Evolutionary conservation across 2,888 invertebrate species (phyloP), one percentile per base, ranked within the genome.

Genomic region (Cryptocephalus primarius): DNA sequence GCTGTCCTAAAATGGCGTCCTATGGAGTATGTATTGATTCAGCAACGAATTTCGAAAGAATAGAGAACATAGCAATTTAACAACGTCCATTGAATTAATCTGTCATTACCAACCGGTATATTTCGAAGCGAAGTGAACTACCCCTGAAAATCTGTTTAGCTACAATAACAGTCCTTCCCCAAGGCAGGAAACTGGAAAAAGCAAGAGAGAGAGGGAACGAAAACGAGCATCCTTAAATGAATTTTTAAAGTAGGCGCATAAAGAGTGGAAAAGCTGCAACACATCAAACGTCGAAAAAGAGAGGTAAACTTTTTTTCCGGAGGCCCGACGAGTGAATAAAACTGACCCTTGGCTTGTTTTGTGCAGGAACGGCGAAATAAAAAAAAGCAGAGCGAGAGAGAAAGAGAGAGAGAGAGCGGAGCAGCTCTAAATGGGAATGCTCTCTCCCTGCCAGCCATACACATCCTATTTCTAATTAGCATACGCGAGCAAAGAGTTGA

Each of bases 321-420:
- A 36, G 11, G 11, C 36, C 36, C 62, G 22, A 22, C 22, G 2
- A 22, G 22, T 22, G 22, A 22, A 22, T 22, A 22, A 58, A 62
- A 57, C 68, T 69, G 69, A 69, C 69, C 69, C 69, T 69, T 69
- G 67, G 65, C 66, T 65, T 67, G 66, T 66, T 67, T 65, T 64
- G 65, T 64, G 36, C 12, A 36, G 36, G 12, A 36, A 65, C 65
- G 60, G 61, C n/a, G 64, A 67, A 65, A 63, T 63, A 65, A 55
- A 55, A 56, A 22, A 22, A 22, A 22, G 2, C 2, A 22, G 6
- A 22, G 22, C 22, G 22, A 4, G n/a, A n/a, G n/a, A n/a, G n/a
- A 22, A 6, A 4, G 22, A 22, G 22, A 22, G 22, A 22, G 22
- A 6, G 22, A 22, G 22, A 22, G 22, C 22, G 6, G 3, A 22